These are phyloP conservation scores for Lycodopsis pacificus DNA, from an alignment of 2,797 vertebrate genomes.

Conservation along the genomic window DNA sequence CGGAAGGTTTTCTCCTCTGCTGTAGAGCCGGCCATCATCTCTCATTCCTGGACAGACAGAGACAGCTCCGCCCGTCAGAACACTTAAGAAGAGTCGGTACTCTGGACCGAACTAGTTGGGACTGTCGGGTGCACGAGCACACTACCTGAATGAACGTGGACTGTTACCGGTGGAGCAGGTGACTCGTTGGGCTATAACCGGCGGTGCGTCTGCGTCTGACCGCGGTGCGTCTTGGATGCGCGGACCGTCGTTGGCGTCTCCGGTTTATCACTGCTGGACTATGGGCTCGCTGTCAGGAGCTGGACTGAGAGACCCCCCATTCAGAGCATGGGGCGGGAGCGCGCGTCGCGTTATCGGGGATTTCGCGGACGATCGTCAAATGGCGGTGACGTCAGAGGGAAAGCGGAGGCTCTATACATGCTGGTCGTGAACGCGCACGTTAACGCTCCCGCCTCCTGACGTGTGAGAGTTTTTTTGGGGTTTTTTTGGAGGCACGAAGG, in stretches of 20 bases:
- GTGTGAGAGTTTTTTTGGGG: slow-evolving; percentile 20
- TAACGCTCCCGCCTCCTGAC: slow-evolving; percentile 27
- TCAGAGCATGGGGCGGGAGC: slow-evolving; percentile 67
- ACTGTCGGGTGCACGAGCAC: slow-evolving; percentile 35
- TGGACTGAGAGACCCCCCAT: slow-evolving; percentile 69
- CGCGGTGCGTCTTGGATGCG: slow-evolving; percentile 3
- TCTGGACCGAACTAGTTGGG: slow-evolving; percentile 30
- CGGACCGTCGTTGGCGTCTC: slow-evolving; percentile 31
- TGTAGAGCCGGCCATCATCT: slow-evolving; percentile 91
- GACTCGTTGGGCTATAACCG: no score
- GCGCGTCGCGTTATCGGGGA: slow-evolving; percentile 75
- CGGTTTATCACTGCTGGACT: slow-evolving; percentile 42
- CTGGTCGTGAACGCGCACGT: slow-evolving; percentile 62
- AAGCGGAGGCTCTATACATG: slow-evolving; percentile 12
- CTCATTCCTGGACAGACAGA: slow-evolving; percentile 88
- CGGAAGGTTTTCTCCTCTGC: slow-evolving; percentile 98
- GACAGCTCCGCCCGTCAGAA: slow-evolving; percentile 64
- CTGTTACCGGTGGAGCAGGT: neutral
- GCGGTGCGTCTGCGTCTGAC: no score
- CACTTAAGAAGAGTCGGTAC: slow-evolving; percentile 40
- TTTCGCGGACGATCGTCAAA: slow-evolving; percentile 65
- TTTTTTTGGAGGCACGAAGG: slow-evolving; percentile 7
- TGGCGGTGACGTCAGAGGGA: slow-evolving; percentile 71
- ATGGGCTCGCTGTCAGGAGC: slow-evolving; percentile 64
- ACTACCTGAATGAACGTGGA: slow-evolving; percentile 45